Evolutionary conservation across 2,797 vertebrate genomes (phyloP).

Genomic region (Graptemys geographica): DNA sequence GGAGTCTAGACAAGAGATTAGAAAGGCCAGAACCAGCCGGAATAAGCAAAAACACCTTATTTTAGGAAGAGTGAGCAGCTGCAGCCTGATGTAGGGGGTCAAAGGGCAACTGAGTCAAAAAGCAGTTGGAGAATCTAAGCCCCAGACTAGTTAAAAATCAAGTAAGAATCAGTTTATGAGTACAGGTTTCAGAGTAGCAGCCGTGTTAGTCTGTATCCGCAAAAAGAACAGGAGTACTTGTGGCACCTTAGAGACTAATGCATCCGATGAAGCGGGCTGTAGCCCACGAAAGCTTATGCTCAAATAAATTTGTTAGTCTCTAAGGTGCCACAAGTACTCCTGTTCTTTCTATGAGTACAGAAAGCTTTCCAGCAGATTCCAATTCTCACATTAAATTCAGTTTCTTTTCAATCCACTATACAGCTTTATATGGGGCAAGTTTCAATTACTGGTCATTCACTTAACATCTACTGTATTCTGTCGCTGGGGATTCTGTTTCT

Average conservation of each 20-base stretch:
- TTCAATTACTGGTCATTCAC: not conserved
- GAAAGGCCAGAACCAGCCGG: not conserved
- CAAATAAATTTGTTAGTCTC: too few species aligned
- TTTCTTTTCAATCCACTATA: not conserved
- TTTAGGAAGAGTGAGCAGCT: not conserved
- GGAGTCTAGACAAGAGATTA: slow-evolving; percentile 7
- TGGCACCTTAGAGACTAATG: too few species aligned
- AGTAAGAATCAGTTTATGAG: not conserved
- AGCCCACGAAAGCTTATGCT: too few species aligned
- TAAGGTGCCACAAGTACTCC: too few species aligned
- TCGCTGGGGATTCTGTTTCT: not conserved
- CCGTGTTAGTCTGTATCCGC: too few species aligned
- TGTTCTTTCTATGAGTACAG: not conserved
- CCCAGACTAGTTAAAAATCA: not conserved
- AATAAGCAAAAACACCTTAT: not conserved
- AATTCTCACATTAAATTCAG: not conserved
- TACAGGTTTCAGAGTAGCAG: too few species aligned
- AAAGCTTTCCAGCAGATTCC: not conserved
- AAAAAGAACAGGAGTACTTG: too few species aligned
- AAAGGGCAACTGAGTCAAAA: not conserved
- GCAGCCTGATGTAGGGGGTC: not conserved
- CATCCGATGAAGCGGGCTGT: too few species aligned
- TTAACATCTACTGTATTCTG: not conserved
- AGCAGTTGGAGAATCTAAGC: not conserved
- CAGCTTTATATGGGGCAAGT: not conserved